A percentile compares a stretch with the other conserved stretches of the same genome.
Evolutionary conservation across 2,888 invertebrate species (phyloP).

Genomic region (Hirtodrosophila duncani): DNA sequence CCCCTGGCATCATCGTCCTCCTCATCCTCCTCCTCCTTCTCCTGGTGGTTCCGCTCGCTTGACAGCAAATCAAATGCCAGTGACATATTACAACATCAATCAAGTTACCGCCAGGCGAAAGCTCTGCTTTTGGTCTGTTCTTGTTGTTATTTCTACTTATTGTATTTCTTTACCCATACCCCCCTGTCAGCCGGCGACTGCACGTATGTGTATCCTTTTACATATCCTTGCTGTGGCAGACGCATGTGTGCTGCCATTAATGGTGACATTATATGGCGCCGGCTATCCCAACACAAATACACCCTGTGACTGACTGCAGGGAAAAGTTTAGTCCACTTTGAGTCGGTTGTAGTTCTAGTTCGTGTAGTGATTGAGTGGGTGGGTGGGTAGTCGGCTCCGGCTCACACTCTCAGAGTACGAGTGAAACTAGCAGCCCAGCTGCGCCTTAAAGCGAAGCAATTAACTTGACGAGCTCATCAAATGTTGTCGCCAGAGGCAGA

Average conservation of each 20-base stretch:
- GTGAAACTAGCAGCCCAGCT: conserved; percentile 46
- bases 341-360: too few relatives aligned
- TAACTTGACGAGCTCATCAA: conserved; percentile 62
- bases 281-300: too few relatives aligned
- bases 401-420: too few relatives aligned
- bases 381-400: conserved; percentile 6
- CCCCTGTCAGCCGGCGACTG: too few relatives aligned
- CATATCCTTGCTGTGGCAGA: conserved; percentile 44
- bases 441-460: conserved; percentile 62
- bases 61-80: conserved; percentile 65
- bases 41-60: conserved; percentile 2
- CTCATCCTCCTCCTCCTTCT: neutral
- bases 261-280: conserved; percentile 67
- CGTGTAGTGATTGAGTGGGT: too few relatives aligned
- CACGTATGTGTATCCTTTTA: conserved; percentile 53
- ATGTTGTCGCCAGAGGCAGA: too few relatives aligned
- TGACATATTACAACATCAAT: conserved; percentile 71
- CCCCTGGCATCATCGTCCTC: conserved; percentile 4
- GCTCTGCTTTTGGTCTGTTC: neutral
- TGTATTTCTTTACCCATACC: conserved; percentile 13
- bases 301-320: too few relatives aligned
- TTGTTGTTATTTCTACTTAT: conserved; percentile 39
- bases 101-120: conserved; percentile 48
- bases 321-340: too few relatives aligned
- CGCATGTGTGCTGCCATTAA: conserved; percentile 38